Percentiles rank a stretch among this genome's conserved stretches.
These are phyloP conservation scores for Bhutanitis thaidina DNA, from an alignment of 2,888 invertebrate species.

Conservation along the genomic window DNA sequence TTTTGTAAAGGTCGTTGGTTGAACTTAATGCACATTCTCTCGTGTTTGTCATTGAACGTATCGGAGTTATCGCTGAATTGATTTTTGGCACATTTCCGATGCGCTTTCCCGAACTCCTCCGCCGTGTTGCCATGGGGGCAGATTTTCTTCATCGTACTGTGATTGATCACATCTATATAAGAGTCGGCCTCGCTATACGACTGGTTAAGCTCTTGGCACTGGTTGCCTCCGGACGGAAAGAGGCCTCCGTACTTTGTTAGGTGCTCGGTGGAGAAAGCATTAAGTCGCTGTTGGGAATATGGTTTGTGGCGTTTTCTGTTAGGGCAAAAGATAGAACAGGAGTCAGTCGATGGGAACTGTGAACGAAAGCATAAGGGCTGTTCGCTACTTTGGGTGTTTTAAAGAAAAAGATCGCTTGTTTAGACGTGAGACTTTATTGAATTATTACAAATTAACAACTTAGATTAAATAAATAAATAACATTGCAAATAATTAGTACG, in stretches of 20 bases:
- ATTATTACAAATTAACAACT: slow-evolving; percentile 1
- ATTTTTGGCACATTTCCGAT: slow-evolving; percentile 71
- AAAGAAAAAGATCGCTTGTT: slow-evolving; percentile 12
- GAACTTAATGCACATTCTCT: slow-evolving; percentile 73
- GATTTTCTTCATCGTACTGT: slow-evolving; percentile 56
- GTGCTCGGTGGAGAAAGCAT: slow-evolving; percentile 76
- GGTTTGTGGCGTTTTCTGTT: slow-evolving; percentile 77
- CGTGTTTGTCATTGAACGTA: slow-evolving; percentile 64
- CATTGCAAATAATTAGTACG: slow-evolving; percentile 13
- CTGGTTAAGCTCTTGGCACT: slow-evolving; percentile 72
- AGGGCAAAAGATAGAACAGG: slow-evolving; percentile 58
- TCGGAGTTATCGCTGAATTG: slow-evolving; percentile 55
- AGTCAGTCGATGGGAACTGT: slow-evolving; percentile 39
- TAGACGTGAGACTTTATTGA: slow-evolving; percentile 8
- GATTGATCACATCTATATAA: slow-evolving; percentile 68
- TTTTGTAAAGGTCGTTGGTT: slow-evolving; percentile 73
- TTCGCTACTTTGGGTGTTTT: neutral
- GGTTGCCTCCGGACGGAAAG: slow-evolving; percentile 71
- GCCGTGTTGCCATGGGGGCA: slow-evolving; percentile 71
- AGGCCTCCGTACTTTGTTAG: slow-evolving; percentile 71
- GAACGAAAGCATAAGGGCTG: neutral
- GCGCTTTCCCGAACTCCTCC: slow-evolving; percentile 74
- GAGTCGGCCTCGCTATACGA: slow-evolving; percentile 73
- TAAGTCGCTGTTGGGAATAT: slow-evolving; percentile 77
- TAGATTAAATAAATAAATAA: slow-evolving; percentile 21